These are phyloP conservation scores for Hypomecis punctinalis DNA, from an alignment of 2,888 invertebrate genomes.

Conservation along the genomic window DNA sequence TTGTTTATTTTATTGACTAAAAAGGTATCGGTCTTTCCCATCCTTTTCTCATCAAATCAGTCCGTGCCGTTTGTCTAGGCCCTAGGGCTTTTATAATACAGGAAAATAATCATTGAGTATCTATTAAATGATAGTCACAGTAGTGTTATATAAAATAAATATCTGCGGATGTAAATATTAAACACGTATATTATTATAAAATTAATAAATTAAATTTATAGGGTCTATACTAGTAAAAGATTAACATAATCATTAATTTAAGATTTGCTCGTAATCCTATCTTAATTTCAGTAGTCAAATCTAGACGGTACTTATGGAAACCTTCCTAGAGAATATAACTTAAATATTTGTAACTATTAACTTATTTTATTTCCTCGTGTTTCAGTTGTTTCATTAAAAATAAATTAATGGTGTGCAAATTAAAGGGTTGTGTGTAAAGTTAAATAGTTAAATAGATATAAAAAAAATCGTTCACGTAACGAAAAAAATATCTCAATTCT, in stretches of 20 bases:
- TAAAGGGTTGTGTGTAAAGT: conserved; percentile 85
- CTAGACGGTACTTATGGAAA: conserved; percentile 65
- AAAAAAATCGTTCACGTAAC: conserved; percentile 70
- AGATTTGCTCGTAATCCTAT: conserved; percentile 74
- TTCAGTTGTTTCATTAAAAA: conserved; percentile 69
- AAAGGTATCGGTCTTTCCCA: too few species aligned
- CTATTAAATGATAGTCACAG: conserved; percentile 74
- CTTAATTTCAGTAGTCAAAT: conserved; percentile 78
- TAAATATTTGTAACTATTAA: conserved; percentile 39
- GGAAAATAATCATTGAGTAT: conserved; percentile 25
- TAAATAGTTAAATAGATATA: conserved; percentile 82
- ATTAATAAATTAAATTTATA: conserved; percentile 80
- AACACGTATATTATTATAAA: conserved; percentile 73
- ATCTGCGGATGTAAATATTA: conserved; percentile 78
- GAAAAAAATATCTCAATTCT: conserved; percentile 63
- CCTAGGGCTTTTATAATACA: not conserved
- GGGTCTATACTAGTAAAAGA: conserved; percentile 73
- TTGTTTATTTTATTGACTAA: too few species aligned
- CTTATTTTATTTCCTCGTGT: conserved; percentile 59
- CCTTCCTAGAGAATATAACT: conserved; percentile 64
- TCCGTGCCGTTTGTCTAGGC: not conserved
- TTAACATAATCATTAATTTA: conserved; percentile 82
- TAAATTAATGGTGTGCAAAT: conserved; percentile 82
- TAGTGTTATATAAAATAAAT: conserved; percentile 63
- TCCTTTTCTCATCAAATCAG: not conserved